phyloP scores from a whole-genome alignment of 2,888 invertebrate species.

The Eupithecia pulchellata region DNA sequence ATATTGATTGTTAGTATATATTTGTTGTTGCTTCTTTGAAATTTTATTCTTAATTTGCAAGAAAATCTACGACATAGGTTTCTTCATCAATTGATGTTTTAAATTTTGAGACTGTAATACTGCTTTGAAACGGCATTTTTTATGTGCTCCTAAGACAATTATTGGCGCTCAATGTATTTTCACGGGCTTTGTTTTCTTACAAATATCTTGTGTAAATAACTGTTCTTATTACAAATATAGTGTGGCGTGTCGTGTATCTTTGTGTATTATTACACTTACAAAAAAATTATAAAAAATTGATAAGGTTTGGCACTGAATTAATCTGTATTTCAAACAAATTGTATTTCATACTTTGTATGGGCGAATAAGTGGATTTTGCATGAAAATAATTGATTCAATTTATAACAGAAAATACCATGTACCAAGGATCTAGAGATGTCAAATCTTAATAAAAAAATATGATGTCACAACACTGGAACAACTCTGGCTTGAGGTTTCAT shows the following conservation, averaged over 20 bases:
- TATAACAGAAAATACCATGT: background rate
- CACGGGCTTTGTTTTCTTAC: background rate
- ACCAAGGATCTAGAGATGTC: too few relatives aligned
- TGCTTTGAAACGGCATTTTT: background rate
- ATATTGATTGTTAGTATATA: background rate
- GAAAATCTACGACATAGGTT: background rate
- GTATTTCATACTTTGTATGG: too few relatives aligned
- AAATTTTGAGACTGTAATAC: background rate
- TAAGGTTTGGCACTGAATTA: too few relatives aligned
- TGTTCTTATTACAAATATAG: background rate
- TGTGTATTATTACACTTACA: background rate
- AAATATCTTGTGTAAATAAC: background rate
- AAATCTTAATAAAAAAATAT: too few relatives aligned
- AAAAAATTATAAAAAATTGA: too few relatives aligned
- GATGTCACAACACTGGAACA: too few relatives aligned
- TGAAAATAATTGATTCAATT: conserved; percentile 1
- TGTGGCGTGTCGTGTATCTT: background rate
- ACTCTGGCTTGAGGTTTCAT: too few relatives aligned
- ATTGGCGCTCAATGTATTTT: background rate
- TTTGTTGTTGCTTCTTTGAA: background rate
- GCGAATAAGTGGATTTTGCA: too few relatives aligned
- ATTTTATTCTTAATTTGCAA: background rate
- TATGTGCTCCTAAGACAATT: background rate
- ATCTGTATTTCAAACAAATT: too few relatives aligned
- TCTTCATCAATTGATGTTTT: background rate